phyloP scores from a whole-genome alignment of 2,113 vertebrate species.

The Rhabdomys dilectus region DNA sequence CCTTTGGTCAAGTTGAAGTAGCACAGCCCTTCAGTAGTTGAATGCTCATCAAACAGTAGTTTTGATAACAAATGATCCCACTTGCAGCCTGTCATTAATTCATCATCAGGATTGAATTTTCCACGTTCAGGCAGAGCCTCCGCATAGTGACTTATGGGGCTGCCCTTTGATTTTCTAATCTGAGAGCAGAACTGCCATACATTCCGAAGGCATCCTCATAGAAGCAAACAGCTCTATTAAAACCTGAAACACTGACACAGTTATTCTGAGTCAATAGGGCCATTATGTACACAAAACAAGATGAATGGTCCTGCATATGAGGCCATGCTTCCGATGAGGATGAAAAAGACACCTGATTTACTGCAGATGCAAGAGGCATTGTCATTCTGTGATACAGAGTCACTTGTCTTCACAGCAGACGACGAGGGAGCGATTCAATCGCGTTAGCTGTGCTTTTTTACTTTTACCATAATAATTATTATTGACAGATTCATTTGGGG shows the following conservation, averaged over 20 bases:
- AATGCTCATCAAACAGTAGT: background rate
- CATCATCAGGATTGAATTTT: constrained; percentile 34
- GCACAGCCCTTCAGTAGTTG: constrained; percentile 36
- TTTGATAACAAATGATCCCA: constrained; percentile 23
- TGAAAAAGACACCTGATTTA: constrained; percentile 48
- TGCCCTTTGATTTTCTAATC: constrained; percentile 59
- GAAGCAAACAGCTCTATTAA: constrained; percentile 57
- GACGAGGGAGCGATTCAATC: constrained; percentile 32
- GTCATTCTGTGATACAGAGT: background rate
- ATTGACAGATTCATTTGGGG: constrained; percentile 71
- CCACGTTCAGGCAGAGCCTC: constrained; percentile 8
- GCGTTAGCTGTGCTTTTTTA: constrained; percentile 51
- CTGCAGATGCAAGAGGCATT: constrained; percentile 20
- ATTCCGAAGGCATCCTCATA: background rate
- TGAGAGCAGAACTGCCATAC: background rate
- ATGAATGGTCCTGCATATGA: background rate
- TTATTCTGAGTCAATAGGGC: background rate
- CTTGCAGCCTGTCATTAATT: constrained; percentile 35
- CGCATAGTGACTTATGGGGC: background rate
- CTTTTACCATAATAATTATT: constrained; percentile 72
- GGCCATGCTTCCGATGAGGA: constrained; percentile 37
- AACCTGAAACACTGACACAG: constrained; percentile 49
- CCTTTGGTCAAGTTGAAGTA: constrained; percentile 19
- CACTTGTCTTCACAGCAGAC: background rate
- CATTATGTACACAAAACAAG: constrained; percentile 57